A percentile compares a stretch with the other conserved stretches of the same genome.
Evolutionary conservation across 2,113 vertebrate genomes (phyloP).

Genomic region (Isichthys henryi): DNA sequence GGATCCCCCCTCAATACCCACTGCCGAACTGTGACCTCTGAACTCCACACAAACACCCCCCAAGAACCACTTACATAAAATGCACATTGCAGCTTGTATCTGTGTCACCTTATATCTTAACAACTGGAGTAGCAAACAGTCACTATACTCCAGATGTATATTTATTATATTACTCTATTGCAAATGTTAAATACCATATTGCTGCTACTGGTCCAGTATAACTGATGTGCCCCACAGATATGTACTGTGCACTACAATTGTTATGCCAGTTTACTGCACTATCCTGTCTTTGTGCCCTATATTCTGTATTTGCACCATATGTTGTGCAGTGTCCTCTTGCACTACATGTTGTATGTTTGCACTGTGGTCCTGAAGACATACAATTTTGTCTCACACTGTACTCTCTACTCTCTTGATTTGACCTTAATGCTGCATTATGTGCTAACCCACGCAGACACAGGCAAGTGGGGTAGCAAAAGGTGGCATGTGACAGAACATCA

Average conservation of each 20-base stretch:
- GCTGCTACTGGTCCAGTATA: neutral
- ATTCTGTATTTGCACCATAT: neutral
- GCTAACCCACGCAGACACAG: neutral
- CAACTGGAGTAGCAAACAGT: neutral
- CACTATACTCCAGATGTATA: neutral
- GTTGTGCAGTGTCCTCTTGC: neutral
- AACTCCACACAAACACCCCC: neutral
- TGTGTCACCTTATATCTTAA: neutral
- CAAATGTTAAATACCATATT: neutral
- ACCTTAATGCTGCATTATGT: neutral
- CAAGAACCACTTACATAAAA: neutral
- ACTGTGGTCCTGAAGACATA: neutral
- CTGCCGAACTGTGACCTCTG: conserved; percentile 10
- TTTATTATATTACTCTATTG: neutral
- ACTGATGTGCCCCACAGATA: neutral
- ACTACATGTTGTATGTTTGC: neutral
- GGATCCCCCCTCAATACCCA: neutral
- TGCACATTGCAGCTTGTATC: neutral
- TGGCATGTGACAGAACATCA: neutral
- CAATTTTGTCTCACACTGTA: neutral
- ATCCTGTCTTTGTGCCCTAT: neutral
- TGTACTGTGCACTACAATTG: neutral
- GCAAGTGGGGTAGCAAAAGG: neutral
- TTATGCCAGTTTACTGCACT: neutral
- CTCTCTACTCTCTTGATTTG: neutral